Evolutionary conservation across 1,140 invertebrate species (phyloP).

Genomic region (Phthorimaea operculella): DNA sequence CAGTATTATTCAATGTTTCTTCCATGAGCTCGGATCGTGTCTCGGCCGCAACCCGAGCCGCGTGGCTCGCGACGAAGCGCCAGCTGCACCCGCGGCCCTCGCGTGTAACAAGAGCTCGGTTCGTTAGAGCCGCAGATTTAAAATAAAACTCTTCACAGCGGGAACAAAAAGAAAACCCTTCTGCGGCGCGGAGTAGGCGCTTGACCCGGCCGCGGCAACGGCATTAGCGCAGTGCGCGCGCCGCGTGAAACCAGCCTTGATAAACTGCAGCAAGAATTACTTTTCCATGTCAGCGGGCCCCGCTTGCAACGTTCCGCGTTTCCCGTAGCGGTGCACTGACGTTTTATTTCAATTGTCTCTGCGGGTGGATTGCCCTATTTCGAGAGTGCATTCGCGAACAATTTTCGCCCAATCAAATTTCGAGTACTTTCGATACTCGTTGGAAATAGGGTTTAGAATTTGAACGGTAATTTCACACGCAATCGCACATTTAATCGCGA

Average conservation of each 20-base stretch:
- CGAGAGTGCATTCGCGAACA: slow-evolving; percentile 42
- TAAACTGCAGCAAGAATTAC: slow-evolving; percentile 25
- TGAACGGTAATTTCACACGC: too few species aligned
- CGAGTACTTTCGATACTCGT: slow-evolving; percentile 17
- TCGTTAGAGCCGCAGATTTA: slow-evolving; percentile 58
- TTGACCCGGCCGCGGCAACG: slow-evolving; percentile 34
- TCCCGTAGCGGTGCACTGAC: slow-evolving; percentile 26
- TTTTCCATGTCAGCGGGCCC: slow-evolving; percentile 19
- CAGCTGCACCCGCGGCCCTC: slow-evolving; percentile 31
- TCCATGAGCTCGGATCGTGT: background rate
- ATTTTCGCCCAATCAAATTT: slow-evolving; percentile 39
- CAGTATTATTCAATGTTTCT: background rate
- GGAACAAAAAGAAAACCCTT: slow-evolving; percentile 52
- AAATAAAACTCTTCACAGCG: slow-evolving; percentile 53
- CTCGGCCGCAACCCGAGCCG: background rate
- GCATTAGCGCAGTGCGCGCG: slow-evolving; percentile 22
- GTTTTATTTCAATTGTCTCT: slow-evolving; percentile 63
- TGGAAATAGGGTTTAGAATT: background rate
- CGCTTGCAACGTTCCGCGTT: slow-evolving; percentile 23
- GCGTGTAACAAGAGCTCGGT: slow-evolving; percentile 46
- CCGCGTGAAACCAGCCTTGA: slow-evolving; percentile 25
- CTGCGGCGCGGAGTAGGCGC: slow-evolving; percentile 34
- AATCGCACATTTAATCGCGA: too few species aligned
- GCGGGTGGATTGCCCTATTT: slow-evolving; percentile 60
- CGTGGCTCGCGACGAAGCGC: slow-evolving; percentile 12